phyloP scores from a whole-genome alignment of 23 tunicate genomes.

The Botrylloides violaceus region DNA sequence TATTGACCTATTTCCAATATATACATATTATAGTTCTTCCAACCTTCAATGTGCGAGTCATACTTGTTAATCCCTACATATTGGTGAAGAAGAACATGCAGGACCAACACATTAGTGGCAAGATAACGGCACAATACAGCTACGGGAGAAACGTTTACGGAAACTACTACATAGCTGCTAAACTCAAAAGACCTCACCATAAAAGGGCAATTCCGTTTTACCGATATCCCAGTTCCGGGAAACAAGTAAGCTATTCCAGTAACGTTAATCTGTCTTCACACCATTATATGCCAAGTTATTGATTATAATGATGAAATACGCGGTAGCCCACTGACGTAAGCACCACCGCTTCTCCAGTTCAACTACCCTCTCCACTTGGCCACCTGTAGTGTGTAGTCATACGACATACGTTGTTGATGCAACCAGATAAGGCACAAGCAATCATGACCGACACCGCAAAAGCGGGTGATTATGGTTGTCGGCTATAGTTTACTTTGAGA shows the following conservation, averaged over 20 bases:
- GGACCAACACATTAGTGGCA: conserved; percentile 29
- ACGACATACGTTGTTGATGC: no score
- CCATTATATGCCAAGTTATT: no score
- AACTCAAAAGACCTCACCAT: conserved; percentile 18
- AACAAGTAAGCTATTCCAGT: background rate
- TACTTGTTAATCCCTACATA: conserved; percentile 23
- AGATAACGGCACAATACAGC: conserved; percentile 35
- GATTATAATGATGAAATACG: no score
- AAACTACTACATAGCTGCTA: conserved; percentile 34
- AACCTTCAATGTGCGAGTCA: conserved; percentile 37
- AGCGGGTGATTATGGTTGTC: no score
- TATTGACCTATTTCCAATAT: background rate
- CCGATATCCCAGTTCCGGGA: background rate
- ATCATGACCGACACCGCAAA: no score
- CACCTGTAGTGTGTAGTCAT: no score
- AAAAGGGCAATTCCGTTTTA: background rate
- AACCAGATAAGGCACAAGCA: no score
- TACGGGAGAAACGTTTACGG: conserved; percentile 40
- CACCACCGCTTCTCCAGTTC: no score
- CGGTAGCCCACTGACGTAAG: no score
- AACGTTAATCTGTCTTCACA: no score
- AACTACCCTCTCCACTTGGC: no score
- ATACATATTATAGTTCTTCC: conserved; percentile 37
- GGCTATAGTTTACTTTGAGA: no score
- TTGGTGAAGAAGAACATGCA: conserved; percentile 25